A percentile compares a stretch with the other conserved stretches of the same genome.
Evolutionary conservation across 2,797 vertebrate species (phyloP).

Genomic region (Phrynocephalus guinanensis): DNA sequence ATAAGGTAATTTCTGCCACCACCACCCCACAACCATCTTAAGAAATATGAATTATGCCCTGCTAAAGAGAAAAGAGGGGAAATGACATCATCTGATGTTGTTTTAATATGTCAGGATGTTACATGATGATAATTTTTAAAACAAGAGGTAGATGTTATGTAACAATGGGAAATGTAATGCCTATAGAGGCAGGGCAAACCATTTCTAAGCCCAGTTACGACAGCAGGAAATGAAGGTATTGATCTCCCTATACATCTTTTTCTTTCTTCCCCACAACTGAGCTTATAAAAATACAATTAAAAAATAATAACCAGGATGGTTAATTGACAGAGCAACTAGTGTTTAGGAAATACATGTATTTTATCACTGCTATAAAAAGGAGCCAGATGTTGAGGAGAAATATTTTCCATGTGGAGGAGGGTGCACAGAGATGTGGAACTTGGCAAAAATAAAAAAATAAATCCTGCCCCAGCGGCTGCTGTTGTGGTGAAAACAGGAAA

Average conservation of each 20-base stretch:
- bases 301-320: slow-evolving; percentile 28
- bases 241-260: slow-evolving; percentile 48
- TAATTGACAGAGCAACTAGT: slow-evolving; percentile 59
- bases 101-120: slow-evolving; percentile 53
- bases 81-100: neutral
- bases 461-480: slow-evolving; percentile 64
- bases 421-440: slow-evolving; percentile 73
- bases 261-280: slow-evolving; percentile 24
- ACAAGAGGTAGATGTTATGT: slow-evolving; percentile 60
- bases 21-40: neutral
- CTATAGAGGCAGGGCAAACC: slow-evolving; percentile 13
- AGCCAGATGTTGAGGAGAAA: slow-evolving; percentile 86
- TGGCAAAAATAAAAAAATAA: slow-evolving; percentile 72
- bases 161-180: slow-evolving; percentile 51
- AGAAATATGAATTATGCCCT: neutral
- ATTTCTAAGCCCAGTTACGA: slow-evolving; percentile 48
- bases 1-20: neutral
- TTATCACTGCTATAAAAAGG: slow-evolving; percentile 68
- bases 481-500: slow-evolving; percentile 94
- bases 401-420: slow-evolving; percentile 82
- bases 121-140: slow-evolving; percentile 46
- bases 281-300: slow-evolving; percentile 19
- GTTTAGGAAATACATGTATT: slow-evolving; percentile 72
- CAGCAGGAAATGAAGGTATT: slow-evolving; percentile 26
- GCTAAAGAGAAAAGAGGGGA: neutral